Percentiles rank a stretch among this genome's conserved stretches.
Evolutionary conservation across 2,888 invertebrate species (phyloP).

Genomic region (Andrena dorsata): DNA sequence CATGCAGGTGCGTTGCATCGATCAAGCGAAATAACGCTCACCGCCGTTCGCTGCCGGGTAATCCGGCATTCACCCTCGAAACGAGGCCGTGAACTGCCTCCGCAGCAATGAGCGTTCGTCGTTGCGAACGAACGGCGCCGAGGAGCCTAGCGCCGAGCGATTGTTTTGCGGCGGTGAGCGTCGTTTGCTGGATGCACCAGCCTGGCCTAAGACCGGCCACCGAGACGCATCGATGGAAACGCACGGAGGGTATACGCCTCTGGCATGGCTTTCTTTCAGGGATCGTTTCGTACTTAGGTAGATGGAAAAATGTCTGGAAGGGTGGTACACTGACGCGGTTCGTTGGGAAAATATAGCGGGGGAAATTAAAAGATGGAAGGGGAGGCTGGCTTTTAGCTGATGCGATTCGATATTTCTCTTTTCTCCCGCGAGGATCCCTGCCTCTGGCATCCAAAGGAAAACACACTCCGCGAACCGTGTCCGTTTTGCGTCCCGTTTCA

Average conservation of each 20-base stretch:
- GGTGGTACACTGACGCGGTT: slow-evolving; percentile 52
- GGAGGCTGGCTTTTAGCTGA: slow-evolving; percentile 55
- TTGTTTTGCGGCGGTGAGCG: background rate
- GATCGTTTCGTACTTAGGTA: slow-evolving; percentile 58
- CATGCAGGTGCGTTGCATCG: slow-evolving; percentile 73
- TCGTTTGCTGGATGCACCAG: slow-evolving; percentile 4
- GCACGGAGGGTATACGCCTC: background rate
- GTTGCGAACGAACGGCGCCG: slow-evolving; percentile 2
- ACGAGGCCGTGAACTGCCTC: slow-evolving; percentile 23
- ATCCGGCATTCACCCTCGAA: slow-evolving; percentile 45
- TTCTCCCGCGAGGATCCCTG: background rate
- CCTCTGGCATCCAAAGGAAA: background rate
- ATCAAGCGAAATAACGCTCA: slow-evolving; percentile 69
- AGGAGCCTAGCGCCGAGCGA: slow-evolving; percentile 12
- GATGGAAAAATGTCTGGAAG: slow-evolving; percentile 64
- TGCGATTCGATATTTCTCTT: slow-evolving; percentile 56
- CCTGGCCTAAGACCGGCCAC: background rate
- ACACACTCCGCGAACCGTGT: slow-evolving; percentile 5
- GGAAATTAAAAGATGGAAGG: slow-evolving; percentile 61
- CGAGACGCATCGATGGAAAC: slow-evolving; percentile 17
- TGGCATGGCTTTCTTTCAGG: slow-evolving; percentile 46
- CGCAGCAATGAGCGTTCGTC: background rate
- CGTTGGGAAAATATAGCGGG: slow-evolving; percentile 56
- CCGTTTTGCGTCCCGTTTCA: background rate
- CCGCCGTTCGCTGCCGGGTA: slow-evolving; percentile 25